phyloP scores from a whole-genome alignment of 2,888 invertebrate genomes.

The Cybosia mesomella region DNA sequence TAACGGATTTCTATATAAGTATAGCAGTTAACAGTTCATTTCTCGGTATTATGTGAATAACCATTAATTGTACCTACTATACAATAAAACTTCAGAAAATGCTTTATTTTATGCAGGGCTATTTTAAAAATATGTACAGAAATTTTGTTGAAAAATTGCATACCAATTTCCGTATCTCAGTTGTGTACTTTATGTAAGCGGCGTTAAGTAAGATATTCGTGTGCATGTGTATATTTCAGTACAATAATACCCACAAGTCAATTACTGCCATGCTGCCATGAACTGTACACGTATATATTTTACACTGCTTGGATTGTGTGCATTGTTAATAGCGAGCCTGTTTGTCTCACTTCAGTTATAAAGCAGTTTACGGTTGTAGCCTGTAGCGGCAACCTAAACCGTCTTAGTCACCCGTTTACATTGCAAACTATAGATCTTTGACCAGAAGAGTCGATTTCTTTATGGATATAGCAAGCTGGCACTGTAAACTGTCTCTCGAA shows the following conservation, averaged over 20 bases:
- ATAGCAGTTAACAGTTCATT: not conserved
- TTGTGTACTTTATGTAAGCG: constrained; percentile 1
- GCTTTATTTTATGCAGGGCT: not conserved
- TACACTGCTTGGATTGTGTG: not conserved
- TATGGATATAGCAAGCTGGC: too few relatives aligned
- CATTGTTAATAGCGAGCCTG: not conserved
- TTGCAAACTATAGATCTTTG: too few relatives aligned
- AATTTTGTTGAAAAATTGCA: not conserved
- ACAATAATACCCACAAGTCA: not conserved
- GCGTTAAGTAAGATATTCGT: not conserved
- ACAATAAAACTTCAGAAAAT: not conserved
- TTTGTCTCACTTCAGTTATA: not conserved
- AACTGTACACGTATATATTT: not conserved
- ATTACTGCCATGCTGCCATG: not conserved
- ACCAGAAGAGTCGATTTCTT: too few relatives aligned
- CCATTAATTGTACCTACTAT: not conserved
- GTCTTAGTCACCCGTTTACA: not conserved
- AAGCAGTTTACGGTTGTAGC: too few relatives aligned
- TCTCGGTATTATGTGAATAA: not conserved
- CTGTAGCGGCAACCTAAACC: not conserved
- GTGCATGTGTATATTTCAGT: not conserved
- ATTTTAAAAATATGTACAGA: not conserved
- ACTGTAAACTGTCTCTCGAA: not conserved
- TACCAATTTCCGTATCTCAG: not conserved
- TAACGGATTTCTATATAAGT: not conserved